A percentile compares a stretch with the other conserved stretches of the same genome.
phyloP scores from a whole-genome alignment of 2,888 invertebrate genomes.

The Adineta ricciae region DNA sequence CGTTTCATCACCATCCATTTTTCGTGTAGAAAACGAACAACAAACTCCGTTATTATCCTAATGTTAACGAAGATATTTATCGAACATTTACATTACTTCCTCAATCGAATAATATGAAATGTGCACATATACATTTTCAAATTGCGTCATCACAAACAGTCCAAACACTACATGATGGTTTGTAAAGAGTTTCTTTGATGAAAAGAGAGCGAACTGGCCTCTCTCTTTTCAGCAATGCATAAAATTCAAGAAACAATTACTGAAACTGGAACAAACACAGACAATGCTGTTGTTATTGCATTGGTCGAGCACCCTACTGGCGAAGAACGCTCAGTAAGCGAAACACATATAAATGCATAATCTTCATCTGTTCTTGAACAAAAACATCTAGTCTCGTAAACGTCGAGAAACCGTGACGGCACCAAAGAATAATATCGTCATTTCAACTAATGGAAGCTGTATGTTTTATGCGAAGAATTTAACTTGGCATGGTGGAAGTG shows the following conservation, averaged over 20 bases:
- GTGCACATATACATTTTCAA: not conserved
- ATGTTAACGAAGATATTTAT: not conserved
- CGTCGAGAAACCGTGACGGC: not conserved
- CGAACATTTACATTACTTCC: not conserved
- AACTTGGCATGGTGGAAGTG: not conserved
- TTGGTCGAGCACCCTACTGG: not conserved
- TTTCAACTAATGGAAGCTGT: not conserved
- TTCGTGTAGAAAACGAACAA: not conserved
- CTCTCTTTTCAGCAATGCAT: not conserved
- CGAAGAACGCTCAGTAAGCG: not conserved
- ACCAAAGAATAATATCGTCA: not conserved
- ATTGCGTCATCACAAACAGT: not conserved
- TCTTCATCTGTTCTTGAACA: not conserved
- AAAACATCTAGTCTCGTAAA: not conserved
- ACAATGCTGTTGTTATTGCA: not conserved
- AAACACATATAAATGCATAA: too few relatives aligned
- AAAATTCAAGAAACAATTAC: not conserved
- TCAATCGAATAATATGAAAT: conserved; percentile 1
- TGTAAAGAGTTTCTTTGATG: too few relatives aligned
- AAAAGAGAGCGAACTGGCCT: not conserved
- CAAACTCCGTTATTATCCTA: not conserved
- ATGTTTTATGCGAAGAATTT: not conserved
- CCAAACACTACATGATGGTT: not conserved
- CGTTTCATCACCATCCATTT: not conserved
- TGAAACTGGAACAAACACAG: not conserved